Percentiles rank a stretch among this genome's conserved stretches.
phyloP scores from a whole-genome alignment of 2,888 invertebrate species.

The Platycheirus albimanus region DNA sequence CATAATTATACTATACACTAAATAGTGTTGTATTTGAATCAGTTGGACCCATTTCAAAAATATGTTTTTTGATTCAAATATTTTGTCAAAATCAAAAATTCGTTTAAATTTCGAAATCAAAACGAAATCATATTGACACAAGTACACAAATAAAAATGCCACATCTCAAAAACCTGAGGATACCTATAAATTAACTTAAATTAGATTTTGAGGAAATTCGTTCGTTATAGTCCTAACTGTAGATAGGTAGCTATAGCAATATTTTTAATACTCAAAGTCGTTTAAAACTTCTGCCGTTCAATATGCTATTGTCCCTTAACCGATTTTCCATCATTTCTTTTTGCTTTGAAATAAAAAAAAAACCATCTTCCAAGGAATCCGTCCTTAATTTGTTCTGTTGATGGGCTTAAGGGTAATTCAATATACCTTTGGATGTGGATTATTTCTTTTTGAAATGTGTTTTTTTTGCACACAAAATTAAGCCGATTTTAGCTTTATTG shows the following conservation, averaged over 20 bases:
- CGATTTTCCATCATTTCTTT: neutral
- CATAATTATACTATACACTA: too few species aligned
- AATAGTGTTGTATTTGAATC: too few species aligned
- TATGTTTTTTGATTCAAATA: too few species aligned
- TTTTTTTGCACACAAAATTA: neutral
- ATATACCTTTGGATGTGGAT: neutral
- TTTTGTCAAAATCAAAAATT: too few species aligned
- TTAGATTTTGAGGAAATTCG: too few species aligned
- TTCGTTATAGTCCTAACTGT: too few species aligned
- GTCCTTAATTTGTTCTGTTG: neutral
- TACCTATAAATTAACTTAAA: too few species aligned
- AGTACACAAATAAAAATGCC: too few species aligned
- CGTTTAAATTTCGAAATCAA: too few species aligned
- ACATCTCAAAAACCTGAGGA: too few species aligned
- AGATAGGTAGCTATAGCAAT: neutral
- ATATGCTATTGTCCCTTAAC: neutral
- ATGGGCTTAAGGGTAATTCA: constrained; percentile 3
- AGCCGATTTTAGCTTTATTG: neutral
- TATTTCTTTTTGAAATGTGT: neutral
- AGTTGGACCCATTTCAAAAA: too few species aligned
- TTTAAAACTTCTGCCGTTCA: neutral
- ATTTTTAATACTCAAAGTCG: neutral
- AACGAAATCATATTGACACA: too few species aligned
- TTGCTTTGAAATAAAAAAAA: neutral
- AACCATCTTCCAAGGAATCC: neutral